Base-by-base conservation (phyloP, 2,888 invertebrate genomes). In the Trisateles emortualis region DNA sequence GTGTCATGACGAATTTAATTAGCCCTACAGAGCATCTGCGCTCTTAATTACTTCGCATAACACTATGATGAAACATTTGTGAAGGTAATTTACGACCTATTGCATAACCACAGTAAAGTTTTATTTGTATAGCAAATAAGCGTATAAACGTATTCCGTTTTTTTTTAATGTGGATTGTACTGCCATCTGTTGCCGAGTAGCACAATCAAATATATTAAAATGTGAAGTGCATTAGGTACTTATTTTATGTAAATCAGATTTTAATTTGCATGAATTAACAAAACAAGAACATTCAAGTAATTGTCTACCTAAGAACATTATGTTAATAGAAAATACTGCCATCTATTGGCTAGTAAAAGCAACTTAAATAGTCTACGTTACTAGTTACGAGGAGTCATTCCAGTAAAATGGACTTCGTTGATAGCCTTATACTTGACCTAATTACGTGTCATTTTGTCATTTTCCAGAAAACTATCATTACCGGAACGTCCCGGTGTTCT, bases 1-100 rank as follows among this genome's bases (percentile, higher is more conserved):
- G 62, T 65, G 65, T 66, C 76, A 75, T 73, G 70, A 66, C 69
- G 67, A 68, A 77, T 74, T 73, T 64, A 78, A 77, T 78, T 76
- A 72, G 59, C 9, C 52, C 57, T 45, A 32, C 38, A 24, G 40
- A 53, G 33, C 64, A 66, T 61, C 57, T 68, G 70, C 45, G 58
- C 30, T 64, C 68, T 56, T 60, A 60, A 74, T 68, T 64, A 64
- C 54, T 57, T 51, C 48, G 55, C 49, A 47, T 48, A 53, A 53
- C 38, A 54, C 45, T 54, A 65, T 63, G 71, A 64, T 61, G 65
- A 56, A 63, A 67, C 54, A 44, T 52, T 43, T 22, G 41, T 30
- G 1, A 22, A n/a, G 24, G 38, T 41, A 35, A 36, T 26, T 16
- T 26, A 24, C 33, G 43, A 45, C n/a, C 9, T 14, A 26, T 52